Base-by-base conservation (phyloP, 2,113 vertebrate genomes). In the Paracanthobrama guichenoti region DNA sequence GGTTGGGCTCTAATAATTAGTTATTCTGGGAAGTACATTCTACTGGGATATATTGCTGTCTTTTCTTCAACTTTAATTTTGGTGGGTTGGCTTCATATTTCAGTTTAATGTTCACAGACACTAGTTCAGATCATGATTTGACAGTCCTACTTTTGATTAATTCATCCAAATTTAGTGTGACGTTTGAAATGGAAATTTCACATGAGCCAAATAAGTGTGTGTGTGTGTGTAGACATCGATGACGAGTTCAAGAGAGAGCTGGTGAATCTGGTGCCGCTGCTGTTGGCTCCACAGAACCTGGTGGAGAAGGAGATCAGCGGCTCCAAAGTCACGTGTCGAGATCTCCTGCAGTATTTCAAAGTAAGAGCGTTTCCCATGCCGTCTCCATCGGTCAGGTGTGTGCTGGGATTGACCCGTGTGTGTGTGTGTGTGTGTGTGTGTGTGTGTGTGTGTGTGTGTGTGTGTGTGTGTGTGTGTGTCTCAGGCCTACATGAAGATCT, bases 291-390 rank as follows among this genome's bases (percentile, higher is more conserved):
- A 60, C 95, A 97, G 86, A 97, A 96, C 90, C 90, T 99, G 92
- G 96, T 99, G 91, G 97, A 96, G 91, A 99, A 99, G 87, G 96
- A 99, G 92, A 98, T 99, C 42, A 95, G 96, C 90, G 97, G 97
- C 89, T 95, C 94, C 82, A 97, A 97, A 90, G 94, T 99, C 92
- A 98, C 97, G 81, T 99, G 97, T 95, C 95, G 96, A 94, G 97
- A 97, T 93, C 96, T 99, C 89, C 95, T 99, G 88, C 96, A 98
- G 88, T 99, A 99, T 92, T 99, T 98, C 90, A 98, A 96, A 92
- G 97, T 98, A 94, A 88, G 84, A 69, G 2, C 2, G 13, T 57
- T n/a, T n/a, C 3, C 2, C 24, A 8, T 10, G 8, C 0, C 0
- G 3, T 14, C 6, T 20, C 6, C 4, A 2, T 55, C 13, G 1